Evolutionary conservation across 2,113 vertebrate genomes (phyloP).

Genomic region (Scolopax mira): DNA sequence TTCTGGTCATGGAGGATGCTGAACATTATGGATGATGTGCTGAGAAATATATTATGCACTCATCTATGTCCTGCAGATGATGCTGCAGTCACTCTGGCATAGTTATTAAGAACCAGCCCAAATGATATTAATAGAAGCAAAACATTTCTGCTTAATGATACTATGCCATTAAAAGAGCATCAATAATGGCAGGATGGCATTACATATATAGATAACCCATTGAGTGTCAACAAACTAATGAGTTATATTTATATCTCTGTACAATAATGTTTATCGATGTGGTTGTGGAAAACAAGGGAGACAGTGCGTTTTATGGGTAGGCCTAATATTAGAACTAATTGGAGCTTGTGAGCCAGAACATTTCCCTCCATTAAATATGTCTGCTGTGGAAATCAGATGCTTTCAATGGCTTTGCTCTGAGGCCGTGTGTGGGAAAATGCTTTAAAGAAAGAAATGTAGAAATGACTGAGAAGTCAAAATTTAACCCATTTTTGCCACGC

Average conservation of each 20-base stretch:
- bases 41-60: neutral
- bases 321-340: constrained; percentile 58
- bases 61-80: neutral
- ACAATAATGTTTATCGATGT: constrained; percentile 53
- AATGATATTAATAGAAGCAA: constrained; percentile 61
- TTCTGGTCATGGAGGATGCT: neutral
- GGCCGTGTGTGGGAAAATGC: neutral
- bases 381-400: neutral
- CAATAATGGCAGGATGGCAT: constrained; percentile 44
- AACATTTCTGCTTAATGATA: constrained; percentile 49
- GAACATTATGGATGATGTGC: neutral
- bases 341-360: constrained; percentile 34
- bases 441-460: neutral
- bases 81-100: neutral
- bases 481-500: neutral
- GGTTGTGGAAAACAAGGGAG: constrained; percentile 33
- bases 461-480: neutral
- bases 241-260: constrained; percentile 56
- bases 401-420: neutral
- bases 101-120: constrained; percentile 31
- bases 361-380: constrained; percentile 19
- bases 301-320: constrained; percentile 27
- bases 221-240: constrained; percentile 54
- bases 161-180: constrained; percentile 44
- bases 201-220: constrained; percentile 14